Percentiles rank a stretch among this genome's conserved stretches.
These are phyloP conservation scores for Elanoides forficatus DNA, from an alignment of 2,113 vertebrate species.

Conservation along the genomic window DNA sequence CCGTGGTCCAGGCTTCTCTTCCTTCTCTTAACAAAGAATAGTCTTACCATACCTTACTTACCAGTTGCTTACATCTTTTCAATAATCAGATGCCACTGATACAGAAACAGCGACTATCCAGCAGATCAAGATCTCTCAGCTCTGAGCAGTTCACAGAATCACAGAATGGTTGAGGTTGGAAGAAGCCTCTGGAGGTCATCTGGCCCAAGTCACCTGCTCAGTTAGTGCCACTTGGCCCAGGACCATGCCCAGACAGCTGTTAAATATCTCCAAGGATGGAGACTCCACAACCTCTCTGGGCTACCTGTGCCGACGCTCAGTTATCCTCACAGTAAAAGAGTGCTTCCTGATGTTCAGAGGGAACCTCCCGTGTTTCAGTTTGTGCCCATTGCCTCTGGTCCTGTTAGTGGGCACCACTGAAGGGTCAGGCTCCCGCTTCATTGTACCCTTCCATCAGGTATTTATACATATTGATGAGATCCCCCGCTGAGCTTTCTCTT, in stretches of 20 bases:
- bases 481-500: not conserved
- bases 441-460: not conserved
- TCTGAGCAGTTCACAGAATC: not conserved
- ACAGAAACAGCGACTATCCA: not conserved
- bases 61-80: not conserved
- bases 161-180: not conserved
- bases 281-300: not conserved
- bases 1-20: not conserved
- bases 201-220: not conserved
- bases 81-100: not conserved
- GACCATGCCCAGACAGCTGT: accelerated
- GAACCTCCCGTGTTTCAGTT: not conserved
- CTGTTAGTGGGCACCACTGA: not conserved
- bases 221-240: not conserved
- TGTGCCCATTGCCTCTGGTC: not conserved
- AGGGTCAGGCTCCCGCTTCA: not conserved
- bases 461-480: not conserved
- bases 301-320: not conserved
- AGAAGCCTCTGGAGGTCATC: not conserved
- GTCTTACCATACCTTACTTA: not conserved
- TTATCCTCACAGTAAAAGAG: not conserved
- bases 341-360: not conserved
- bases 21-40: not conserved
- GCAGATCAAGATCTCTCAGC: not conserved
- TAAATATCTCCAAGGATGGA: not conserved